Conservation (phyloP, 2,113 vertebrate species). For the Saccopteryx bilineata region DNA sequence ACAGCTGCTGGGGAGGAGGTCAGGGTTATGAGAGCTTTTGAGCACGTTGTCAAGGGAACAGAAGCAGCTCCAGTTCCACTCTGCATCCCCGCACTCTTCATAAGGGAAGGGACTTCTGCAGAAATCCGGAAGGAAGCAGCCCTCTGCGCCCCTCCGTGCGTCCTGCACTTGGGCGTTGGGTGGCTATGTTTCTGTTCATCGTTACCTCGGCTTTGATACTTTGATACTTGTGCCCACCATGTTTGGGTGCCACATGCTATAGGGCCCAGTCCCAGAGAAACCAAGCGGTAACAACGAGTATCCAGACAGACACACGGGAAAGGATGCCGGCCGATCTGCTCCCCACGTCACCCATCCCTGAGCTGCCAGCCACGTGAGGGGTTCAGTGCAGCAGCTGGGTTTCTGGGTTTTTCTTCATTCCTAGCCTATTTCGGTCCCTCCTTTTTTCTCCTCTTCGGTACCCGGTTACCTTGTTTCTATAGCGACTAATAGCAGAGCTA, state of each 20-base stretch:
- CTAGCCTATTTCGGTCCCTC: neutral
- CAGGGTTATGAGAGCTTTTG: constrained; percentile 83
- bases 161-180: neutral
- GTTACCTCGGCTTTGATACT: neutral
- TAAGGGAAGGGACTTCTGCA: constrained; percentile 77
- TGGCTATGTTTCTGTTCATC: neutral
- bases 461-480: constrained; percentile 85
- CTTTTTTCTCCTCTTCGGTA: constrained; percentile 48
- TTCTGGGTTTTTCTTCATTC: constrained; percentile 35
- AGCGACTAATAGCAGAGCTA: constrained; percentile 88
- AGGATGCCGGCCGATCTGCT: neutral
- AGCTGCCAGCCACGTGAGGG: neutral
- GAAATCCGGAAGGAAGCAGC: constrained; percentile 57
- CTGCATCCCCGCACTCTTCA: constrained; percentile 75
- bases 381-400: neutral
- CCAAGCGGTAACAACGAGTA: neutral
- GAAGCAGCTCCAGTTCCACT: constrained; percentile 75
- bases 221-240: too few relatives aligned
- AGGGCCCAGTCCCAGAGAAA: neutral
- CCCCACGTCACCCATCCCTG: neutral
- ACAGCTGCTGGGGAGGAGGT: constrained; percentile 80
- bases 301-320: neutral
- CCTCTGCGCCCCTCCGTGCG: constrained; percentile 17
- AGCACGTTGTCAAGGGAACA: constrained; percentile 85
- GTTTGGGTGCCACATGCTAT: neutral